A percentile compares a stretch with the other conserved stretches of the same genome.
These are phyloP conservation scores for Pelagia noctiluca DNA, from an alignment of 30 jellyfish, hydroid and myxozoan genomes.

Conservation along the genomic window DNA sequence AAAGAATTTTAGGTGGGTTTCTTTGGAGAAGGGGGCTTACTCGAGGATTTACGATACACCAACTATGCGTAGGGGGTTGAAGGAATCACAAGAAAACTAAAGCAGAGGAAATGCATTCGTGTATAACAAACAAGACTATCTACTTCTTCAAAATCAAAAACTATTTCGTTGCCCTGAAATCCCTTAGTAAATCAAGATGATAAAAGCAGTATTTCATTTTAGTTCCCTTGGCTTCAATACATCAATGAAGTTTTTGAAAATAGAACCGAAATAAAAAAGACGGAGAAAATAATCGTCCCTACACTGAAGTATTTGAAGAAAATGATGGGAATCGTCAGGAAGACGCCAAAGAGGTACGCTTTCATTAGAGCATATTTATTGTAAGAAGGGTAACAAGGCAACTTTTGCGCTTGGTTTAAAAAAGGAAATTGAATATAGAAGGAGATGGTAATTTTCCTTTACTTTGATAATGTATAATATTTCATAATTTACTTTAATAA, in stretches of 20 bases:
- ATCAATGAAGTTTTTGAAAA: constrained; percentile 83
- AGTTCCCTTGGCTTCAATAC: constrained; percentile 93
- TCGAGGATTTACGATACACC: too few species aligned
- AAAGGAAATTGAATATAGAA: too few species aligned
- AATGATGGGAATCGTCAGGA: constrained; percentile 84
- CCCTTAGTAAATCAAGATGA: neutral
- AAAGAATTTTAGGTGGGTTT: too few species aligned
- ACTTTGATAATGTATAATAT: neutral
- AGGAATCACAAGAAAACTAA: too few species aligned
- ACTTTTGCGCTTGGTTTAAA: neutral
- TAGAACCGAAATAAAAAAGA: constrained; percentile 55
- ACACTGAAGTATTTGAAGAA: constrained; percentile 85
- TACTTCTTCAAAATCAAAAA: too few species aligned
- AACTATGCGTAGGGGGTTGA: too few species aligned
- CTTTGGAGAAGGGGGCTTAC: too few species aligned
- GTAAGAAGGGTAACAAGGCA: too few species aligned
- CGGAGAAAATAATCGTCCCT: constrained; percentile 86
- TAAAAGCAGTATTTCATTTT: neutral
- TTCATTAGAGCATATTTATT: too few species aligned
- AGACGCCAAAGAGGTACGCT: constrained; percentile 82
- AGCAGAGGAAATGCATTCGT: too few species aligned
- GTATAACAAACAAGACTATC: too few species aligned
- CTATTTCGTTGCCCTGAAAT: neutral
- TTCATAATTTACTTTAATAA: neutral
- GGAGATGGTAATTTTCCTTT: neutral